These are phyloP conservation scores for Euphonia xanthogaster DNA, from an alignment of 2,797 vertebrate genomes.

Conservation along the genomic window DNA sequence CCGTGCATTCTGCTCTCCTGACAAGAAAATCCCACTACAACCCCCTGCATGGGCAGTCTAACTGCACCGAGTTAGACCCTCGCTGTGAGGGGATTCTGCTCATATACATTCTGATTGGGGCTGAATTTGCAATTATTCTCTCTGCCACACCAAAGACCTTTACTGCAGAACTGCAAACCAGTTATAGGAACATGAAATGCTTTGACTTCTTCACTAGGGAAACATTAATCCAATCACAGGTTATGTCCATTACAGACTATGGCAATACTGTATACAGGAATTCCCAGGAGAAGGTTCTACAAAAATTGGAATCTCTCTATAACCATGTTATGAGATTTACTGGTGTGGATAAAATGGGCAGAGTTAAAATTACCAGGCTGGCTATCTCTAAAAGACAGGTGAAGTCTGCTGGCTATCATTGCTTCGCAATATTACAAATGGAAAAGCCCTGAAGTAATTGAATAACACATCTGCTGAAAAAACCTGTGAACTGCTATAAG, in stretches of 20 bases:
- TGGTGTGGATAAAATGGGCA: slow-evolving; percentile 71
- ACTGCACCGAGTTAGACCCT: slow-evolving; percentile 7
- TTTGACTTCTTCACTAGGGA: slow-evolving; percentile 70
- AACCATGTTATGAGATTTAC: slow-evolving; percentile 73
- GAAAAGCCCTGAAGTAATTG: slow-evolving; percentile 73
- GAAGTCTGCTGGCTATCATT: slow-evolving; percentile 71
- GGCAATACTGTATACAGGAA: slow-evolving; percentile 70
- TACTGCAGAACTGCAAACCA: slow-evolving; percentile 60
- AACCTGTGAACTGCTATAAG: slow-evolving; percentile 58
- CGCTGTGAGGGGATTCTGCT: slow-evolving; percentile 41
- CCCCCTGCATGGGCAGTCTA: not conserved
- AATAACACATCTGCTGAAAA: slow-evolving; percentile 69
- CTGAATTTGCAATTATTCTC: slow-evolving; percentile 61
- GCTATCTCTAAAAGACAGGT: slow-evolving; percentile 73
- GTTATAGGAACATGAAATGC: slow-evolving; percentile 69
- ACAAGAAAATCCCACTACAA: slow-evolving; percentile 41
- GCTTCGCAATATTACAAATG: slow-evolving; percentile 68
- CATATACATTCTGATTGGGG: slow-evolving; percentile 53
- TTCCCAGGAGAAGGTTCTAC: slow-evolving; percentile 65
- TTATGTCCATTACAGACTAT: slow-evolving; percentile 72
- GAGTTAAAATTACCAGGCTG: slow-evolving; percentile 70
- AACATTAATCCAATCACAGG: slow-evolving; percentile 72
- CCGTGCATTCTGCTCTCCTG: slow-evolving; percentile 18
- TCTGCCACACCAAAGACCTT: slow-evolving; percentile 59
- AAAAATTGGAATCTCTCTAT: slow-evolving; percentile 71